These are phyloP conservation scores for Nerophis ophidion DNA, from an alignment of 2,113 vertebrate genomes.

Conservation along the genomic window DNA sequence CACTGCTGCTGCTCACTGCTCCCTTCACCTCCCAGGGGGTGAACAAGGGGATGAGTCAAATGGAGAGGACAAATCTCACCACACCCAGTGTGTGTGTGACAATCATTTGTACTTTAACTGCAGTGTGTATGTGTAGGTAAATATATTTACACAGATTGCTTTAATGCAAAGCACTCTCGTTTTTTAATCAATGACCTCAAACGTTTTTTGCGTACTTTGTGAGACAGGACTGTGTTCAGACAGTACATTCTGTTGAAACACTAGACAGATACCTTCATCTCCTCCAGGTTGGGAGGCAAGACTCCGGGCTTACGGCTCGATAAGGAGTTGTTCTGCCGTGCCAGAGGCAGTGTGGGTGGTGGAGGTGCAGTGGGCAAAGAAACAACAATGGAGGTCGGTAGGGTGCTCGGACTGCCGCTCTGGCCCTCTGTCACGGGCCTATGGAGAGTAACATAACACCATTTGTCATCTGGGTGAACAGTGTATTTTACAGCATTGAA, in stretches of 20 bases:
- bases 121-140: background rate
- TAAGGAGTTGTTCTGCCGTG: conserved; percentile 66
- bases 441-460: conserved; percentile 47
- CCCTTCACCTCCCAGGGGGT: no score
- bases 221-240: no score
- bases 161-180: background rate
- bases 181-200: background rate
- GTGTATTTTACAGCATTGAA: background rate
- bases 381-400: conserved; percentile 71
- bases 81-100: no score
- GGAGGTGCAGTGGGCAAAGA: conserved; percentile 67
- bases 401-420: conserved; percentile 59
- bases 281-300: conserved; percentile 89
- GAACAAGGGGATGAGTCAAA: no score
- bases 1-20: no score
- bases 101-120: no score
- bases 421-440: conserved; percentile 85
- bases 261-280: conserved; percentile 82
- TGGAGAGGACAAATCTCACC: no score
- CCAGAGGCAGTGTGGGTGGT: conserved; percentile 27
- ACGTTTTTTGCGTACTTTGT: background rate
- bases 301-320: conserved; percentile 82
- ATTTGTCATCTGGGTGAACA: conserved; percentile 8
- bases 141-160: background rate
- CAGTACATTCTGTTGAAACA: background rate